Evolutionary conservation across 2,113 vertebrate species (phyloP).

Genomic region (Pseudopipra pipra): DNA sequence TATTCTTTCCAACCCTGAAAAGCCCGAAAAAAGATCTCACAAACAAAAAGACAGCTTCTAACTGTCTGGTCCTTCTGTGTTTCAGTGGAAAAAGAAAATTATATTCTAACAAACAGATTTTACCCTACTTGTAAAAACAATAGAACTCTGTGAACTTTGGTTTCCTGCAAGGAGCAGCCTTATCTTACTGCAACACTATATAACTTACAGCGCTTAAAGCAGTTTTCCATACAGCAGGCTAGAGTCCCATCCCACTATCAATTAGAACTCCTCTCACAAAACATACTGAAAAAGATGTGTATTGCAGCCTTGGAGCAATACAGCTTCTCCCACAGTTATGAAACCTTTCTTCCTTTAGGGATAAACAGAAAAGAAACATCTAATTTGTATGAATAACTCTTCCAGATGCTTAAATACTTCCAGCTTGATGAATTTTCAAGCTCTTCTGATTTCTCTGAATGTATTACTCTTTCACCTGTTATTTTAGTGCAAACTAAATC

Average conservation of each 20-base stretch:
- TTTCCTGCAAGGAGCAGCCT: not conserved
- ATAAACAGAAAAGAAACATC: not conserved
- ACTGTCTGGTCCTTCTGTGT: not conserved
- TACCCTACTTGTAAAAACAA: not conserved
- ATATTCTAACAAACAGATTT: not conserved
- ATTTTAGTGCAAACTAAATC: not conserved
- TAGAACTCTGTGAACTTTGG: not conserved
- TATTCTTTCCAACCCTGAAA: not conserved
- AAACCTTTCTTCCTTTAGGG: conserved; percentile 53
- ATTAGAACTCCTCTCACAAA: not conserved
- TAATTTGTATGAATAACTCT: conserved; percentile 25
- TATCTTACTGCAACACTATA: not conserved
- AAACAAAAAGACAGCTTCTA: not conserved
- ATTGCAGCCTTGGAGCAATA: not conserved
- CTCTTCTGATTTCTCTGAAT: not conserved
- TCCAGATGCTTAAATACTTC: conserved; percentile 13
- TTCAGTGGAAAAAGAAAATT: not conserved
- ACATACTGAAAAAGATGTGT: not conserved
- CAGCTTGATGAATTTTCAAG: not conserved
- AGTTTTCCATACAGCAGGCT: not conserved
- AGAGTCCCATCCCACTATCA: not conserved
- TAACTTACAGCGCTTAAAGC: not conserved
- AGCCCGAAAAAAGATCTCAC: not conserved
- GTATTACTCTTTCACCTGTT: not conserved
- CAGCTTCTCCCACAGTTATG: conserved; percentile 32